These are phyloP conservation scores for Albula glossodonta DNA, from an alignment of 2,113 vertebrate genomes.

Conservation along the genomic window DNA sequence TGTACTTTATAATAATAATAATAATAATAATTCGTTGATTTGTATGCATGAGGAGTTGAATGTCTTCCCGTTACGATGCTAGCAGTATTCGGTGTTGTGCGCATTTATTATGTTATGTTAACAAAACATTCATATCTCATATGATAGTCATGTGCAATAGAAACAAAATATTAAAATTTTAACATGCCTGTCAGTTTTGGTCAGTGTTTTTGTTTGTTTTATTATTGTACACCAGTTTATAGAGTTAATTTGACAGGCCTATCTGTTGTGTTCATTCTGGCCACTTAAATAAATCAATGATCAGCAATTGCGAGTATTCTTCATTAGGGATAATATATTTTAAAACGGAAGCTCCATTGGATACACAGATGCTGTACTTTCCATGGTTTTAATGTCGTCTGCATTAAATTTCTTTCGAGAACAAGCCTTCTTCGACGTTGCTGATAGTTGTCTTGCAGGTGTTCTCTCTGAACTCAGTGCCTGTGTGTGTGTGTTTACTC, in stretches of 20 bases:
- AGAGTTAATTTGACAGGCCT: neutral
- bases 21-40: neutral
- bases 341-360: neutral
- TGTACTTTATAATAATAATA: neutral
- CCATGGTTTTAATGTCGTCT: neutral
- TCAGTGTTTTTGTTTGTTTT: neutral
- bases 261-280: neutral
- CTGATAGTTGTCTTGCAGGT: neutral
- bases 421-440: neutral
- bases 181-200: neutral
- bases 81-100: neutral
- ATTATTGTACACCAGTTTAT: neutral
- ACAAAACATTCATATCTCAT: neutral
- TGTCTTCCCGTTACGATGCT: neutral
- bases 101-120: neutral
- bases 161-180: neutral
- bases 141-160: neutral
- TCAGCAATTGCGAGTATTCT: too few relatives aligned
- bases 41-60: neutral
- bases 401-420: neutral
- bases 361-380: neutral
- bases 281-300: neutral
- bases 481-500: slow-evolving; percentile 15
- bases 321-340: too few relatives aligned
- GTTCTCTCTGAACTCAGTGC: neutral